phyloP scores from a whole-genome alignment of 1,140 invertebrate species.

The Aphelinus atriplicis region DNA sequence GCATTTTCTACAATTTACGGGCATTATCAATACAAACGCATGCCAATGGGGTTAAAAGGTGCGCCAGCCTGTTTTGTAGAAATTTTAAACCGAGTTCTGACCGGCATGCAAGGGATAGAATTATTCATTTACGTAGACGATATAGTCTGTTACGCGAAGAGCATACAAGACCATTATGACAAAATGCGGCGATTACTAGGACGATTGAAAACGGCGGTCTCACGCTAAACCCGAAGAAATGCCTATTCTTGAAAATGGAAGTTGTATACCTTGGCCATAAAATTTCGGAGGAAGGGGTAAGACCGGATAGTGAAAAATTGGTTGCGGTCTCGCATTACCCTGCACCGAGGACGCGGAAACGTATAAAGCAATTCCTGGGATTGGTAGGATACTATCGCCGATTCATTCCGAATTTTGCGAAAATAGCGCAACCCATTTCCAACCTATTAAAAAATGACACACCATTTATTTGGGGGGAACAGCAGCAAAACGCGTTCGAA shows the following conservation, averaged over 20 bases:
- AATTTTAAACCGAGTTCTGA: slow-evolving; percentile 56
- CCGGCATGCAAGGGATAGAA: slow-evolving; percentile 32
- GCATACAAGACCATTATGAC: slow-evolving; percentile 52
- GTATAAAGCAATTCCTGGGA: slow-evolving; percentile 62
- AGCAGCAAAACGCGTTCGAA: slow-evolving; percentile 49
- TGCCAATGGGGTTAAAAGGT: slow-evolving; percentile 48
- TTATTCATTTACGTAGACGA: slow-evolving; percentile 53
- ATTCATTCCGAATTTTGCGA: slow-evolving; percentile 54
- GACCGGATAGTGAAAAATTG: background rate
- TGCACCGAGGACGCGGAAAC: slow-evolving; percentile 35
- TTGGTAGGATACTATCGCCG: slow-evolving; percentile 54
- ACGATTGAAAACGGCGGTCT: background rate
- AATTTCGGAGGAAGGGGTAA: background rate
- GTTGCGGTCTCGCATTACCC: too few species aligned
- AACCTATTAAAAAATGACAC: slow-evolving; percentile 47
- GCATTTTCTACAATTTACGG: slow-evolving; percentile 53
- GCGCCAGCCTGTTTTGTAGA: slow-evolving; percentile 55
- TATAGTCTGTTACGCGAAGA: slow-evolving; percentile 52
- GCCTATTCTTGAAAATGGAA: background rate
- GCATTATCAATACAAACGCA: slow-evolving; percentile 15
- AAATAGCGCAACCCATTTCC: slow-evolving; percentile 50
- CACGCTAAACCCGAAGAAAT: slow-evolving; percentile 35
- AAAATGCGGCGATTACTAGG: slow-evolving; percentile 44
- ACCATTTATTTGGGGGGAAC: slow-evolving; percentile 44
- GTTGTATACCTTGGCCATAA: background rate